Conservation (phyloP, 2,888 invertebrate genomes). For the Andricus curvator region DNA sequence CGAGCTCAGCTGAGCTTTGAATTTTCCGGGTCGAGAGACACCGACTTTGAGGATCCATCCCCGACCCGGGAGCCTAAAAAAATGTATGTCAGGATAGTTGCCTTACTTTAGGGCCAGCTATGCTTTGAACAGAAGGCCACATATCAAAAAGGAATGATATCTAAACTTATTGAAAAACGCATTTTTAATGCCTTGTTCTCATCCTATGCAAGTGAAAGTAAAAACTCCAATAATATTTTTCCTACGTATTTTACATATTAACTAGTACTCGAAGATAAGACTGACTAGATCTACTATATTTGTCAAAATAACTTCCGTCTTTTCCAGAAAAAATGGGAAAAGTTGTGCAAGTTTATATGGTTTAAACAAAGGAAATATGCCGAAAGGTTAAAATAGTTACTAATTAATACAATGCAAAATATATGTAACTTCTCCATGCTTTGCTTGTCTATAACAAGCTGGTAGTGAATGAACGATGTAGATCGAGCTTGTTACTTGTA, state of each 20-base stretch:
- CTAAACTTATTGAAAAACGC: not conserved
- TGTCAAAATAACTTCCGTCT: not conserved
- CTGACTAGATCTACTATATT: slow-evolving; percentile 22
- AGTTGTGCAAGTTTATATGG: not conserved
- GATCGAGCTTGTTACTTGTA: slow-evolving; percentile 7
- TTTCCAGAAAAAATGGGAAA: not conserved
- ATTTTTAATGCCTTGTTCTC: slow-evolving; percentile 2
- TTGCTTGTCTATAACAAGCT: not conserved
- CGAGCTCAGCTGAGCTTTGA: slow-evolving; percentile 69
- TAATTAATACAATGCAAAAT: not conserved
- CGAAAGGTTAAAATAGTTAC: not conserved
- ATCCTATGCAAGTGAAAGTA: slow-evolving; percentile 10
- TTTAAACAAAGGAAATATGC: not conserved
- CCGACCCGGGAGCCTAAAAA: not conserved
- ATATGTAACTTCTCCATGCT: not conserved
- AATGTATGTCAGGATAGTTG: not conserved
- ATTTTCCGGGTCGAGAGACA: not conserved
- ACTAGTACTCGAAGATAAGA: slow-evolving; percentile 9
- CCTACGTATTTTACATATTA: slow-evolving; percentile 2
- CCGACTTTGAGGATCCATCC: not conserved
- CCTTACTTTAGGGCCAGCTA: not conserved
- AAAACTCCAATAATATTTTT: slow-evolving; percentile 9
- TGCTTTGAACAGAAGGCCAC: not conserved
- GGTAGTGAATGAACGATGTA: not conserved
- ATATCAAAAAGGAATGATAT: not conserved